Evolutionary conservation across 1,140 invertebrate species (phyloP).

Genomic region (Heliconius congener): DNA sequence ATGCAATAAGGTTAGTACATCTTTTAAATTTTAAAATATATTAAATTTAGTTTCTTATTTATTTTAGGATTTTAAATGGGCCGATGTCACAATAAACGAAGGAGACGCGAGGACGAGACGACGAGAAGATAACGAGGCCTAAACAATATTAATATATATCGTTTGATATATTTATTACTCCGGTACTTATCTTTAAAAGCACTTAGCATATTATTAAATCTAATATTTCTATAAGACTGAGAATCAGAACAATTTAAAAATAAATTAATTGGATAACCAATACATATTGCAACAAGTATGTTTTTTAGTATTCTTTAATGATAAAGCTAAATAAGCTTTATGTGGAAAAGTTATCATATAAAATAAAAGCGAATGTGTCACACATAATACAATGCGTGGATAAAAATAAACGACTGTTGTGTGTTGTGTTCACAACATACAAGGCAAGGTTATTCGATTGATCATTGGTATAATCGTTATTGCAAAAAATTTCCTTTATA

Average conservation of each 20-base stretch:
- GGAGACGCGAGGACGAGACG: slow-evolving; percentile 7
- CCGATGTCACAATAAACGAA: not conserved
- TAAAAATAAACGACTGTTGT: not conserved
- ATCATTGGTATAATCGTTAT: slow-evolving; percentile 12
- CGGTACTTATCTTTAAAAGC: not conserved
- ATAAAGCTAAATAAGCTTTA: not conserved
- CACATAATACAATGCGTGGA: not conserved
- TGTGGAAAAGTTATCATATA: not conserved
- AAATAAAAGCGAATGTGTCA: not conserved
- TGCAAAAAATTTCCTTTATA: slow-evolving; percentile 14
- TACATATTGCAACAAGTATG: not conserved
- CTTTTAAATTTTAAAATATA: not conserved
- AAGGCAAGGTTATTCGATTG: not conserved
- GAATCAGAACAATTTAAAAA: not conserved
- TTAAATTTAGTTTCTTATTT: too few relatives aligned
- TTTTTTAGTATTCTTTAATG: not conserved
- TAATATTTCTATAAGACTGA: not conserved
- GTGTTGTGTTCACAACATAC: not conserved
- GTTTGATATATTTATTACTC: slow-evolving; percentile 9
- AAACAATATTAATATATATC: not conserved
- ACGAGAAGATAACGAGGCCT: slow-evolving; percentile 3
- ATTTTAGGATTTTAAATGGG: too few relatives aligned
- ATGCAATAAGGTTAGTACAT: not conserved
- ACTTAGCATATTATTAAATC: not conserved
- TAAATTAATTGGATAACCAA: not conserved